Evolutionary conservation across 2,888 invertebrate genomes (phyloP), one percentile per base, ranked within the genome.

Genomic region (Erebia epiphron): DNA sequence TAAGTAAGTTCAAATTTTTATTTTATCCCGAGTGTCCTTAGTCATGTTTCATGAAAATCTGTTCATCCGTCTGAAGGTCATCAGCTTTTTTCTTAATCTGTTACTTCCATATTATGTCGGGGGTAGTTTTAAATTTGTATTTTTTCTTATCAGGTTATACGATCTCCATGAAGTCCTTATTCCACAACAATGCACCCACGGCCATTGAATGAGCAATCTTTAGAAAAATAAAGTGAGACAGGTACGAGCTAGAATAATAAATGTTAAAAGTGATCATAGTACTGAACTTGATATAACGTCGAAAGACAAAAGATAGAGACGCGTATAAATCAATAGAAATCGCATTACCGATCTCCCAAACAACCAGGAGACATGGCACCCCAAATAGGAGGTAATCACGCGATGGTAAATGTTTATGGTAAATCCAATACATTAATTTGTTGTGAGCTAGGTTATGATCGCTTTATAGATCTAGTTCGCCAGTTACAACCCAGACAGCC

Each of bases 331-430:
- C 64, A 35, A 64, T 64, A 64, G 11, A 41, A 64, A 64, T 54
- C 64, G 64, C 64, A 64, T 64, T 64, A 52, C 11, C 50, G 8
- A 52, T 64, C 64, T 52, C 8, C 18, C 41, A 46, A 63, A 67
- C 56, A 69, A 69, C 46, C 65, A 35, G 26, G 58, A 69, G 72
- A 70, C 72, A 65, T 57, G 46, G 26, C 26, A 43, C 52, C 64
- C 63, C 64, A 67, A 67, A 69, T 65, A 61, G 69, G 49, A 69
- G 18, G 43, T 3, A n/a, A 52, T 14, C 73, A 73, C 73, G 73
- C 73, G 35, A 73, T 60, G 56, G 62, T 69, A 54, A 60, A 69
- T 69, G 71, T 69, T 71, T 46, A 61, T 11, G 43, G 58, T 16
- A 21, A 52, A 73, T 67, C 67, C 67, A 64, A 60, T 69, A 64